Evolutionary conservation across 1,140 invertebrate genomes (phyloP).

Genomic region (Druon quercuslanigerum): DNA sequence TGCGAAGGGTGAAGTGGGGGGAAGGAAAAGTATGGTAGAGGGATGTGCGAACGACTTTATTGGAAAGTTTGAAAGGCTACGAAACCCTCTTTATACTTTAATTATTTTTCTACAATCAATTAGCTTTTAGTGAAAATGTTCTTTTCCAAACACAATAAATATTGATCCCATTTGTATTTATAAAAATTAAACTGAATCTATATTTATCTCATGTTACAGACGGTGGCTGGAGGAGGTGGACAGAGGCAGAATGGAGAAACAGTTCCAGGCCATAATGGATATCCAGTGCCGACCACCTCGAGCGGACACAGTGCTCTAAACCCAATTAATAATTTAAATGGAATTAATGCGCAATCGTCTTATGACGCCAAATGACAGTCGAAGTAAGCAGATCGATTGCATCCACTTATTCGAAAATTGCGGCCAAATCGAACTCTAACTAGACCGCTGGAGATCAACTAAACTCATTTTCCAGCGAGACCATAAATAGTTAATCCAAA

Average conservation of each 20-base stretch:
- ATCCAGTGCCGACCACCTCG: slow-evolving; percentile 67
- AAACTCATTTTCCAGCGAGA: neutral
- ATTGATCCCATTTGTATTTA: neutral
- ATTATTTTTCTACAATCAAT: no score
- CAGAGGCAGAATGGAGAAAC: slow-evolving; percentile 70
- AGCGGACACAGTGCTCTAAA: slow-evolving; percentile 67
- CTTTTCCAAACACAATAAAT: no score
- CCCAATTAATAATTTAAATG: slow-evolving; percentile 73
- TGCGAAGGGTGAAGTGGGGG: no score
- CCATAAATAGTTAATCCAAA: slow-evolving; percentile 14
- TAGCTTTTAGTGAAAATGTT: no score
- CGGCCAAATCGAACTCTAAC: neutral
- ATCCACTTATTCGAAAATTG: neutral
- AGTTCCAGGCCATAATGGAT: slow-evolving; percentile 72
- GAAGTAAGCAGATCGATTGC: slow-evolving; percentile 63
- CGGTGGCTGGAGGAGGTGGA: slow-evolving; percentile 54
- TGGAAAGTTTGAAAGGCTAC: no score
- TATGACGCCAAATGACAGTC: slow-evolving; percentile 74
- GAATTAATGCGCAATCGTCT: slow-evolving; percentile 69
- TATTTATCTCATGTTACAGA: slow-evolving; percentile 58
- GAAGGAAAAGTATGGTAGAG: no score
- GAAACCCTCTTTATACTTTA: no score
- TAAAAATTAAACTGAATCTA: neutral
- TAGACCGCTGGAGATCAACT: neutral
- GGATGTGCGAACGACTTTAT: no score